Conservation (phyloP, 2,113 vertebrate genomes). For the Zeus faber region DNA sequence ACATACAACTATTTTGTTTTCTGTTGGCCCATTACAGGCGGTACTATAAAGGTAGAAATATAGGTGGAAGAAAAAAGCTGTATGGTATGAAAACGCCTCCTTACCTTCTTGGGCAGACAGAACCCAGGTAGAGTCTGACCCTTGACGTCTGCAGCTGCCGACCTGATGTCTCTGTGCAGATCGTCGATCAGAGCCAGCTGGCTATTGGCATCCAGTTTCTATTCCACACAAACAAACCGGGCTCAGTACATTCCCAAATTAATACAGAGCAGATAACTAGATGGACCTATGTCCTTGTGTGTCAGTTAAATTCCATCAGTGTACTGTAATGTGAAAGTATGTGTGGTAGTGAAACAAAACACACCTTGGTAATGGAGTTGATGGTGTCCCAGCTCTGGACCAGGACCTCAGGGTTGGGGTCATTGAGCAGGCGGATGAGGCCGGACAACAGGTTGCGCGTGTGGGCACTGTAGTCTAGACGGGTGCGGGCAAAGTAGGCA, state of each 20-base stretch:
- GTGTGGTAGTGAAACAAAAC: constrained; percentile 6
- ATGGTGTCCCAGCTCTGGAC: constrained; percentile 97
- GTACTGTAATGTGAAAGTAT: too few species aligned
- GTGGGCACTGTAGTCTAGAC: constrained; percentile 87
- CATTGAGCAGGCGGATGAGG: constrained; percentile 92
- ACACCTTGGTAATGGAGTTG: constrained; percentile 94
- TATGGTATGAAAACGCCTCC: not conserved
- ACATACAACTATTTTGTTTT: too few species aligned
- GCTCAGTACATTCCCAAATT: not conserved
- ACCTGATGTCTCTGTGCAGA: constrained; percentile 89
- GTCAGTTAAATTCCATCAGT: too few species aligned
- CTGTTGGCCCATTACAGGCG: too few species aligned
- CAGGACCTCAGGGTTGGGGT: constrained; percentile 85
- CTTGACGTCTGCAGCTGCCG: constrained; percentile 84
- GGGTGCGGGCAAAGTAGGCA: constrained; percentile 91
- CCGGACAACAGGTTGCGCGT: constrained; percentile 87
- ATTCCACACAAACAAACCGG: constrained; percentile 14
- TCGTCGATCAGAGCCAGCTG: constrained; percentile 95
- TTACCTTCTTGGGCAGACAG: constrained; percentile 97
- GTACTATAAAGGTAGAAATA: too few species aligned
- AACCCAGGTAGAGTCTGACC: constrained; percentile 93
- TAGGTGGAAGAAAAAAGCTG: too few species aligned
- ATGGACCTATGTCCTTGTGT: too few species aligned
- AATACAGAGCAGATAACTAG: not conserved
- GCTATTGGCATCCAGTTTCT: constrained; percentile 95